A percentile compares a stretch with the other conserved stretches of the same genome.
Evolutionary conservation across 2,113 vertebrate species (phyloP).

Genomic region (Sarotherodon lohbergeri): DNA sequence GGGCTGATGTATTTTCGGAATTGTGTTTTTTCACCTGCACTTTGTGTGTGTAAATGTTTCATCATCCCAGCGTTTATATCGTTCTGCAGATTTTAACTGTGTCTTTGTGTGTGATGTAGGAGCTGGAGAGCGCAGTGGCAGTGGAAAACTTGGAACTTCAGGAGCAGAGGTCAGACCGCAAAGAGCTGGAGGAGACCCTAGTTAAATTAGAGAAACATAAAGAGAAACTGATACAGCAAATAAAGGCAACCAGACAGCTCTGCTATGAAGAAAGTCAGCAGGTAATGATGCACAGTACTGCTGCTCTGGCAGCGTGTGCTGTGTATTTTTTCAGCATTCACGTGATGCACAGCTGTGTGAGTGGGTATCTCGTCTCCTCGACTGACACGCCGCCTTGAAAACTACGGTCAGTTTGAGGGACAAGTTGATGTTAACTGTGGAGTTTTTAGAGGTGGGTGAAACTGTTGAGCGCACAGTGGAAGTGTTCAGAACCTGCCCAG

Average conservation of each 20-base stretch:
- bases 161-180: constrained; percentile 83
- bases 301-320: neutral
- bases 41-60: neutral
- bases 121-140: constrained; percentile 87
- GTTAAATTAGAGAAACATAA: constrained; percentile 84
- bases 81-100: neutral
- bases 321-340: neutral
- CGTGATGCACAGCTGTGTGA: neutral
- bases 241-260: constrained; percentile 81
- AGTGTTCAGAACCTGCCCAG: neutral
- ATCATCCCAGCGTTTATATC: neutral
- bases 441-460: neutral
- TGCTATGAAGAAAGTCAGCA: constrained; percentile 86
- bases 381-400: neutral
- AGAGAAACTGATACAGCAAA: constrained; percentile 80
- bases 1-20: accelerated
- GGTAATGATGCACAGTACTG: constrained; percentile 58
- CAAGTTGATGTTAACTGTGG: neutral
- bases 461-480: neutral
- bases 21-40: accelerated
- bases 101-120: constrained; percentile 63
- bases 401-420: neutral
- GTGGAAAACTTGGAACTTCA: constrained; percentile 84
- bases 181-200: constrained; percentile 84
- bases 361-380: neutral